A percentile compares a stretch with the other conserved stretches of the same genome.
Conservation (phyloP, 2,888 invertebrate species). For the Patella pellucida region DNA sequence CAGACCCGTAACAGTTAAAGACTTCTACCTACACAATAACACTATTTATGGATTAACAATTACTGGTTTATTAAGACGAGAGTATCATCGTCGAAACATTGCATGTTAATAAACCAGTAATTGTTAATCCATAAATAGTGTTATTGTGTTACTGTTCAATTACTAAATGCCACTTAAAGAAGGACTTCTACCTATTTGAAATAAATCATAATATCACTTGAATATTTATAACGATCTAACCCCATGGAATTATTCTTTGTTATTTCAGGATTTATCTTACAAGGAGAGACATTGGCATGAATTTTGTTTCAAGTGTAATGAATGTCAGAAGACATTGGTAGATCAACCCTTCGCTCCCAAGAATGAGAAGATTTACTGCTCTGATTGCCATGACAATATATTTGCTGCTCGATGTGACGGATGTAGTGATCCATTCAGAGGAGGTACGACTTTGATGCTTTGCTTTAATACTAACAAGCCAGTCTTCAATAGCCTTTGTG, state of each 20-base stretch:
- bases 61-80: no score
- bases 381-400: constrained; percentile 98
- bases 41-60: no score
- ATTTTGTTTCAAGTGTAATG: constrained; percentile 98
- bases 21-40: no score
- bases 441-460: constrained; percentile 78
- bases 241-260: neutral
- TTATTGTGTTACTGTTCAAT: no score
- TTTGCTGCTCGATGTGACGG: constrained; percentile 99
- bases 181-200: no score
- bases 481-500: neutral
- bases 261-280: constrained; percentile 95
- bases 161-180: no score
- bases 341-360: constrained; percentile 99
- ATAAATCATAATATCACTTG: no score
- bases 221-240: no score
- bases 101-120: no score
- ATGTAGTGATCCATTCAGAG: constrained; percentile 98
- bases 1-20: no score
- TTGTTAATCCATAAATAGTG: no score
- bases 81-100: no score
- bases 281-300: constrained; percentile 99
- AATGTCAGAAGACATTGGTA: constrained; percentile 96
- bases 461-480: neutral
- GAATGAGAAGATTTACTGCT: constrained; percentile 98